phyloP scores from a whole-genome alignment of 1,140 invertebrate genomes.

The Drosophila mayri region DNA sequence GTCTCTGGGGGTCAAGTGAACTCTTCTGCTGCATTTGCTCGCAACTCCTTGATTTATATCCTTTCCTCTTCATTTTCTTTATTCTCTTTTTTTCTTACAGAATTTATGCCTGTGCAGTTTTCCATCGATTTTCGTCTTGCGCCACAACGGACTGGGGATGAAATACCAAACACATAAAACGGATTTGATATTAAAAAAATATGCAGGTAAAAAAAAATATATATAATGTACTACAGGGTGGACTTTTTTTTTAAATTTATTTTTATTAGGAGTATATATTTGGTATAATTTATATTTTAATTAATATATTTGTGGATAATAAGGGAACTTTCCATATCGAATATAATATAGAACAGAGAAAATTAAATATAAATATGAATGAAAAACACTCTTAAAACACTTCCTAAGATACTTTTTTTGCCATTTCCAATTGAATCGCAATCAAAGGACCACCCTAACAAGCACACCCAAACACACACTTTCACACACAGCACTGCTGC shows the following conservation, averaged over 20 bases:
- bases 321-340: no score
- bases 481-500: background rate
- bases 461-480: slow-evolving; percentile 8
- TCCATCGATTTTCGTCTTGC: slow-evolving; percentile 80
- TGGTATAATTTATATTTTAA: no score
- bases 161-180: slow-evolving; percentile 81
- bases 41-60: slow-evolving; percentile 32
- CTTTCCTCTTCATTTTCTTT: slow-evolving; percentile 27
- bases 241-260: background rate
- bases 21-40: slow-evolving; percentile 31
- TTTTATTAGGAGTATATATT: background rate
- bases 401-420: background rate
- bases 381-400: background rate
- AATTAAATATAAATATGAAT: no score
- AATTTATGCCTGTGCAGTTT: slow-evolving; percentile 79
- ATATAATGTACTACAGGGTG: background rate
- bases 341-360: no score
- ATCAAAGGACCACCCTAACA: slow-evolving; percentile 4
- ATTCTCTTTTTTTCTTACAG: slow-evolving; percentile 55
- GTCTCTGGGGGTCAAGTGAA: slow-evolving; percentile 31
- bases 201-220: slow-evolving; percentile 71
- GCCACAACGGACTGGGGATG: slow-evolving; percentile 84
- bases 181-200: slow-evolving; percentile 82
- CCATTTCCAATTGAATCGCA: background rate
- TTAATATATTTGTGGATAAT: no score